Evolutionary conservation across 2,113 vertebrate genomes (phyloP).

Genomic region (Rhabdomys dilectus): DNA sequence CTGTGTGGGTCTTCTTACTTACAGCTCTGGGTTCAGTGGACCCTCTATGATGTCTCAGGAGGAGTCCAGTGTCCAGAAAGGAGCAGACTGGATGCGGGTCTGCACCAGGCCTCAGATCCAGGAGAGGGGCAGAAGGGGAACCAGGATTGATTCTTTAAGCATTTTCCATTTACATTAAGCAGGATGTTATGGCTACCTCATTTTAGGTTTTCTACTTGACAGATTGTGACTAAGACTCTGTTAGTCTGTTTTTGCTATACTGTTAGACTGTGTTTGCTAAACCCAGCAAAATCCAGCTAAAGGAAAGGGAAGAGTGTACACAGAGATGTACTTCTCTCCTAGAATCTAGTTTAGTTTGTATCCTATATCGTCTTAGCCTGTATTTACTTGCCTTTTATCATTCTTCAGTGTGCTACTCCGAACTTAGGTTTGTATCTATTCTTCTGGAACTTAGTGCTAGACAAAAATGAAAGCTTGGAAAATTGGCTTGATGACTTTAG

Average conservation of each 20-base stretch:
- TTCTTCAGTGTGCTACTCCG: neutral
- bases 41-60: no score
- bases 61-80: no score
- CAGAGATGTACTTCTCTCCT: neutral
- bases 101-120: no score
- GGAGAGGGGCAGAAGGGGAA: no score
- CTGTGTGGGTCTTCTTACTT: no score
- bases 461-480: neutral
- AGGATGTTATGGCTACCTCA: neutral
- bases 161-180: neutral
- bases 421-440: neutral
- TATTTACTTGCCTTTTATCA: neutral
- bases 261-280: no score
- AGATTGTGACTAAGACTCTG: neutral
- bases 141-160: no score
- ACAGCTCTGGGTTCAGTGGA: no score
- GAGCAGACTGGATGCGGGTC: no score
- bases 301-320: neutral
- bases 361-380: neutral
- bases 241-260: no score
- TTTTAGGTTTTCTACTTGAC: neutral
- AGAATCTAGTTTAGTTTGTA: neutral
- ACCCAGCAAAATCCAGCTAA: neutral
- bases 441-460: neutral
- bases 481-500: neutral